These are phyloP conservation scores for Pachliopta kotzebuea DNA, from an alignment of 2,888 invertebrate species.

Conservation along the genomic window DNA sequence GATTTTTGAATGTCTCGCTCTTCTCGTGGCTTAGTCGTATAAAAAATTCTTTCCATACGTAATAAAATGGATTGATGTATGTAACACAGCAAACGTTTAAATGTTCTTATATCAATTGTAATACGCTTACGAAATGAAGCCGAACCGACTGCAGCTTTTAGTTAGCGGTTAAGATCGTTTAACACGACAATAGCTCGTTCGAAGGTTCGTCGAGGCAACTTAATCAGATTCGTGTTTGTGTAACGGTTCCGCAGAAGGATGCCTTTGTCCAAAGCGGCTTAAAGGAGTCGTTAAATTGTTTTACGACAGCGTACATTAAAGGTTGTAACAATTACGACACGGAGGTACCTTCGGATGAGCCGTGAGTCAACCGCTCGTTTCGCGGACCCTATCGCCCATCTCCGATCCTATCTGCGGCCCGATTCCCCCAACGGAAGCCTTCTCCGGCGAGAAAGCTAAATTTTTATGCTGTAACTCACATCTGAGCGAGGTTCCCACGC, in stretches of 20 bases:
- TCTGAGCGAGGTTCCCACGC: conserved; percentile 58
- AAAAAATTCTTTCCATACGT: too few relatives aligned
- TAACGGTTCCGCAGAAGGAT: conserved; percentile 25
- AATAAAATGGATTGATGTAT: too few relatives aligned
- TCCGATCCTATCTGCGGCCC: conserved; percentile 57
- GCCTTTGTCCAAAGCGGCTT: conserved; percentile 28
- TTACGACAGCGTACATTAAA: conserved; percentile 29
- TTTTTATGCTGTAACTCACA: conserved; percentile 65
- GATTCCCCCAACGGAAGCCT: conserved; percentile 67
- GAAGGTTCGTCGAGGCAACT: conserved; percentile 4
- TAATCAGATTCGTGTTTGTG: conserved; percentile 27
- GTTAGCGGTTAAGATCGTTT: conserved; percentile 7
- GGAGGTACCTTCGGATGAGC: conserved; percentile 33
- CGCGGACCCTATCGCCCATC: conserved; percentile 62
- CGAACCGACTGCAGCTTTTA: background rate
- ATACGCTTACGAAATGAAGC: too few relatives aligned
- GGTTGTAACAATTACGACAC: conserved; percentile 34
- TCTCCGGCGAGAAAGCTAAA: conserved; percentile 64
- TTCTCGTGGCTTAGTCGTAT: too few relatives aligned
- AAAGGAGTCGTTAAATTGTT: conserved; percentile 32
- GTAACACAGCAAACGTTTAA: too few relatives aligned
- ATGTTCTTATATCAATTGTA: too few relatives aligned
- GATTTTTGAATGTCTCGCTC: too few relatives aligned
- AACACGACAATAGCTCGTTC: background rate
- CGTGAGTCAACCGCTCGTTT: conserved; percentile 59